Evolutionary conservation across 2,888 invertebrate species (phyloP).

Genomic region (Rhodophaea formosa): DNA sequence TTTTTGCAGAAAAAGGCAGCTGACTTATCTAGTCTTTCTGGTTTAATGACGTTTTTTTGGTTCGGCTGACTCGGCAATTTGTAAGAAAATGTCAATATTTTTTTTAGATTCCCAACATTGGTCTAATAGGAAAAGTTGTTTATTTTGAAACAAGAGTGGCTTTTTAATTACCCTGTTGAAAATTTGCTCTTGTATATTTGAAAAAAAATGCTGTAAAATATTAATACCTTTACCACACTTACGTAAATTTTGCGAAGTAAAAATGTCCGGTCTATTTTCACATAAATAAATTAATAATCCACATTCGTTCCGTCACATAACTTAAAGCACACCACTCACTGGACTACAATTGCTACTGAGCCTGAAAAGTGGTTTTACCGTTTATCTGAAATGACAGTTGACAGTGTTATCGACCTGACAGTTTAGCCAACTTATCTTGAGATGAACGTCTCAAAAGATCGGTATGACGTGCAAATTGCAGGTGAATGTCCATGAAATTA

Average conservation of each 20-base stretch:
- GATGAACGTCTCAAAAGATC: neutral
- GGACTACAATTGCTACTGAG: neutral
- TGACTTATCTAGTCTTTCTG: too few relatives aligned
- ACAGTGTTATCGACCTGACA: neutral
- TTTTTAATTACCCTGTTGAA: too few relatives aligned
- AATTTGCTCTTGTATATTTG: too few relatives aligned
- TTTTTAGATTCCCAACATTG: too few relatives aligned
- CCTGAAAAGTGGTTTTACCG: neutral
- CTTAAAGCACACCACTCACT: neutral
- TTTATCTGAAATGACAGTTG: constrained; percentile 6
- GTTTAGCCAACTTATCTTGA: neutral
- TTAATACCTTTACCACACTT: too few relatives aligned
- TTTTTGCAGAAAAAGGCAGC: too few relatives aligned
- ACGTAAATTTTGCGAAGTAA: neutral
- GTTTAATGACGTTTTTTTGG: too few relatives aligned
- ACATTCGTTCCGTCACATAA: neutral
- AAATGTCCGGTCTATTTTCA: neutral
- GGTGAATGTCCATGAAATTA: neutral
- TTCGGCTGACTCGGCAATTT: too few relatives aligned
- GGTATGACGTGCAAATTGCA: neutral
- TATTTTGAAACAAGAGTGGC: too few relatives aligned
- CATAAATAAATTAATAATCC: neutral
- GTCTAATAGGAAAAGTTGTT: too few relatives aligned
- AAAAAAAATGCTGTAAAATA: too few relatives aligned
- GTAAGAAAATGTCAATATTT: too few relatives aligned